Evolutionary conservation across 2,113 vertebrate species (phyloP), one percentile per base, ranked within the genome.

Genomic region (Callocephalon fimbriatum): DNA sequence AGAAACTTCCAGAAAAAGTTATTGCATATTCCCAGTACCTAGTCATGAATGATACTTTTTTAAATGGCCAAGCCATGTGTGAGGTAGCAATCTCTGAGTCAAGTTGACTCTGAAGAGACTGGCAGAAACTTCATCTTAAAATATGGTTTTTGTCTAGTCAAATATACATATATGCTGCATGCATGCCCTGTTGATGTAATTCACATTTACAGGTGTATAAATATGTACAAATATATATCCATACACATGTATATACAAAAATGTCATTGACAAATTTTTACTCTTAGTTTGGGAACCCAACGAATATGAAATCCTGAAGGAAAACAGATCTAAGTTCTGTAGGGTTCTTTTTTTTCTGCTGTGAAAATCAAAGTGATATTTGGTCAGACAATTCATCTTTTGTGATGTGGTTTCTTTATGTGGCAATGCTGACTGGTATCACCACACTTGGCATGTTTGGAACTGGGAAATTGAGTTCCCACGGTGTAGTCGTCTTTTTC

Each of bases 331-430:
- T 62, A 67, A 56, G 5, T 72, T 83, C 31, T 73, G 25, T n/a
- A 77, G 16, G 20, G 32, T 58, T 58, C 17, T 68, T 48, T 54
- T 73, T 75, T 32, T 9, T 9, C 15, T 0, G 0, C 31, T 53
- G 35, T 77, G 78, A 93, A 88, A 85, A 83, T 66, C 25, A 47
- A 80, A 93, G n/a, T 0, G 1, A 23, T 94, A 68, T 68, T 95
- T 92, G 88, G 91, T 93, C 83, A 91, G 76, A 93, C 27, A 65
- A 48, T 82, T 86, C 76, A 83, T 90, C 85, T 94, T 83, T 40
- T 85, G 37, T 37, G 18, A 40, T 51, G n/a, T 14, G 80, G 31
- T 53, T 88, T 80, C 48, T 91, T 95, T 86, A 68, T 32, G 44
- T 61, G 42, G 35, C 51, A 76, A 7, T 61, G 17, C 25, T 93